Conservation (phyloP, 2,113 vertebrate species). For the Hippopotamus amphibius region DNA sequence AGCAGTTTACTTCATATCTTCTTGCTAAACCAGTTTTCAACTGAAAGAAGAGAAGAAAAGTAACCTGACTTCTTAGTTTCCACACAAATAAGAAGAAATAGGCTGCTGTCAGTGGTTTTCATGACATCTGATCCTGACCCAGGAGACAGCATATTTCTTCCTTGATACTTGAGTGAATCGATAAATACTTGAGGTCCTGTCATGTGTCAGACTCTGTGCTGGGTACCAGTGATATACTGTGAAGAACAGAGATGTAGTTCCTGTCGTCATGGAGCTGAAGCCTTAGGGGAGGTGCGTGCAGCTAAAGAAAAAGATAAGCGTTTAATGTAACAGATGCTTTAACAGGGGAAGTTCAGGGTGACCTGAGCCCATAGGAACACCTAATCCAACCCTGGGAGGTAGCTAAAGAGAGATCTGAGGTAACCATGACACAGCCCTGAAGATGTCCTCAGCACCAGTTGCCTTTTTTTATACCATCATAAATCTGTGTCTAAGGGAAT, state of each 20-base stretch:
- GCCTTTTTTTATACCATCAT: not conserved
- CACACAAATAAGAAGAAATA: not conserved
- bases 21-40: not conserved
- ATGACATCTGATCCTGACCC: not conserved
- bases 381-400: not conserved
- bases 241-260: not conserved
- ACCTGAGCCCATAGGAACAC: not conserved
- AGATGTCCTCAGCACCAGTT: not conserved
- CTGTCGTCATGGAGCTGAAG: not conserved
- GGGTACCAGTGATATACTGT: not conserved
- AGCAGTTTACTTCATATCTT: not conserved
- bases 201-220: not conserved
- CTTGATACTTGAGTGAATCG: not conserved
- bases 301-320: not conserved
- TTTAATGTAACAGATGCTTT: not conserved
- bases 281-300: not conserved
- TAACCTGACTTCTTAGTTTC: not conserved
- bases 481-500: not conserved
- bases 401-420: not conserved
- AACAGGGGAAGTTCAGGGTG: not conserved
- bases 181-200: not conserved
- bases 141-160: not conserved
- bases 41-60: slow-evolving; percentile 1
- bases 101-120: slow-evolving; percentile 19
- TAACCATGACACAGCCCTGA: not conserved